phyloP scores from a whole-genome alignment of 2,113 vertebrate species.

The Lycaon pictus region DNA sequence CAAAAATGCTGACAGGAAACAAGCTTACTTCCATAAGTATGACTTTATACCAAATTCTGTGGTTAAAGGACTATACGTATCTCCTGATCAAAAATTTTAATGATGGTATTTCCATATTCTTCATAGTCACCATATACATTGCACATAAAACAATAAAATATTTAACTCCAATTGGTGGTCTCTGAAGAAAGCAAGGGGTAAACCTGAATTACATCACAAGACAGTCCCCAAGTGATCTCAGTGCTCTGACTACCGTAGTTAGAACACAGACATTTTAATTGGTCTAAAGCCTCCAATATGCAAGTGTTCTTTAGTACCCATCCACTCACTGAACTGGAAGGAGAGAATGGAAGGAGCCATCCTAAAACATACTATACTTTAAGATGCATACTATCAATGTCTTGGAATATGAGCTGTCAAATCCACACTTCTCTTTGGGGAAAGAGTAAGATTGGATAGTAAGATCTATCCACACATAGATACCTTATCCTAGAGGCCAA shows the following conservation, averaged over 20 bases:
- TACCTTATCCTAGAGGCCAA: background rate
- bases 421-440: background rate
- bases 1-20: background rate
- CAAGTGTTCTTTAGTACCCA: background rate
- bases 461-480: background rate
- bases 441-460: background rate
- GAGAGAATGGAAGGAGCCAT: background rate
- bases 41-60: background rate
- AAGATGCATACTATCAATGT: background rate
- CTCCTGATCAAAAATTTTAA: background rate
- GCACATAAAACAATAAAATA: background rate
- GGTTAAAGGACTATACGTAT: background rate
- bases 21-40: background rate
- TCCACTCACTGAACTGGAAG: background rate
- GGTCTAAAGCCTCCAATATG: background rate
- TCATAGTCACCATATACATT: background rate
- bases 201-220: background rate
- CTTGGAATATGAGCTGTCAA: background rate
- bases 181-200: background rate
- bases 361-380: background rate
- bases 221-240: background rate
- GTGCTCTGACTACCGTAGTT: background rate
- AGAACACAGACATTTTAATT: background rate
- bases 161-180: background rate
- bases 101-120: background rate